Evolutionary conservation across 2,113 vertebrate species (phyloP).

Genomic region (Diphyllodes magnificus): DNA sequence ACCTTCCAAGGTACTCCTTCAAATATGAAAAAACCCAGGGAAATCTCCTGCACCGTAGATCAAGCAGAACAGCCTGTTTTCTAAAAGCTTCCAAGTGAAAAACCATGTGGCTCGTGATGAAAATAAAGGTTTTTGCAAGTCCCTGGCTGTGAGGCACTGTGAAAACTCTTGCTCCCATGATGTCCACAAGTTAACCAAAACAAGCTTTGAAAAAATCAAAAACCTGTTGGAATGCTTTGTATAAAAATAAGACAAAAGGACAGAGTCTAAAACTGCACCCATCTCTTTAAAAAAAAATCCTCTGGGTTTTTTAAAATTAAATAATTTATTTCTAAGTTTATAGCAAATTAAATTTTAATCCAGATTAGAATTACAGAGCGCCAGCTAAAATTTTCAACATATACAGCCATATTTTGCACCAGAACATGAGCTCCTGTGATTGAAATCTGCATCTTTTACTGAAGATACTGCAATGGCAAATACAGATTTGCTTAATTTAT

Average conservation of each 20-base stretch:
- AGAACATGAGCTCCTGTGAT: rapidly evolving
- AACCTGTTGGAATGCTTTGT: not conserved
- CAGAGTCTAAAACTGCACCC: not conserved
- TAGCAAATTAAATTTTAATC: not conserved
- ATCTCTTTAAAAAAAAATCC: not conserved
- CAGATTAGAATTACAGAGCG: rapidly evolving
- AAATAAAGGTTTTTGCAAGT: not conserved
- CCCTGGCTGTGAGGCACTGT: too few species aligned
- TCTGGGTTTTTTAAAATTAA: not conserved
- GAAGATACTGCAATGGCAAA: not conserved
- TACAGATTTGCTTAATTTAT: not conserved
- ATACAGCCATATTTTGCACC: rapidly evolving
- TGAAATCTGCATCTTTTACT: not conserved
- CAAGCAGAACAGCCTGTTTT: not conserved
- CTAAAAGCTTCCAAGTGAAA: not conserved
- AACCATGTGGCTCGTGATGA: not conserved
- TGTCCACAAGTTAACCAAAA: not conserved
- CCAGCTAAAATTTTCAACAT: not conserved
- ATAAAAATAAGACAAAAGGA: not conserved
- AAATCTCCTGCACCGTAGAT: not conserved
- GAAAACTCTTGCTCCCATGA: not conserved
- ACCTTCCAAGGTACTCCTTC: not conserved
- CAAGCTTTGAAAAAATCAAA: not conserved
- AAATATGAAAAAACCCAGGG: rapidly evolving
- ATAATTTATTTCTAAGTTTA: not conserved